Evolutionary conservation across 2,113 vertebrate genomes (phyloP).

Genomic region (Pavo muticus): DNA sequence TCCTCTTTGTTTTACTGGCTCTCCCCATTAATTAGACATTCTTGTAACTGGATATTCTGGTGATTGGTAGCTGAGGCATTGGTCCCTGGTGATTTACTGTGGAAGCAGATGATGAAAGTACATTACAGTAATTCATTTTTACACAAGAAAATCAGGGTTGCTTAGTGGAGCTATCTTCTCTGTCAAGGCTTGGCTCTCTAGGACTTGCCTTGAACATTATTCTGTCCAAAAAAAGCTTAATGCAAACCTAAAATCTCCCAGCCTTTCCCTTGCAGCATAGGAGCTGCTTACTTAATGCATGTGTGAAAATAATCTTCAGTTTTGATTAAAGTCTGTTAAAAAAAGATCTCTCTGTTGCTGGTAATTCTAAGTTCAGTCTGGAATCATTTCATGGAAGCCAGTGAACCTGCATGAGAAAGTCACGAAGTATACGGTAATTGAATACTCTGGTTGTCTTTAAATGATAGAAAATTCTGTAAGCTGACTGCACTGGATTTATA

Average conservation of each 20-base stretch:
- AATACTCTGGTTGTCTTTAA: background rate
- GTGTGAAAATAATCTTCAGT: background rate
- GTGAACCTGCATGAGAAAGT: background rate
- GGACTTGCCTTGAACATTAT: background rate
- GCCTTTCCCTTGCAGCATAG: background rate
- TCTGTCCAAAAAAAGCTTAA: background rate
- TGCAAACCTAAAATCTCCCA: background rate
- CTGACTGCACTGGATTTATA: background rate
- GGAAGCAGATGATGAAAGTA: conserved; percentile 55
- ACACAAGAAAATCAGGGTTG: background rate
- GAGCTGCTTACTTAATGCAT: background rate
- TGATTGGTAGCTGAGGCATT: conserved; percentile 45
- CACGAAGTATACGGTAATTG: background rate
- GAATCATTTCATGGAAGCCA: background rate
- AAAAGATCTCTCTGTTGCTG: background rate
- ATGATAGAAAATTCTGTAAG: background rate
- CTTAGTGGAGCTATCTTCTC: background rate
- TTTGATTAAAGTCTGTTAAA: background rate
- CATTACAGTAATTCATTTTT: background rate
- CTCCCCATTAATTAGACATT: conserved; percentile 64
- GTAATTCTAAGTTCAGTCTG: background rate
- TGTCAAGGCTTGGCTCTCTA: background rate
- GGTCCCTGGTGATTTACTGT: background rate
- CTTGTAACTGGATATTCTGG: conserved; percentile 62
- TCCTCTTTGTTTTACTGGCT: conserved; percentile 59